phyloP scores from a whole-genome alignment of 2,888 invertebrate genomes.

The Lithodes maja region DNA sequence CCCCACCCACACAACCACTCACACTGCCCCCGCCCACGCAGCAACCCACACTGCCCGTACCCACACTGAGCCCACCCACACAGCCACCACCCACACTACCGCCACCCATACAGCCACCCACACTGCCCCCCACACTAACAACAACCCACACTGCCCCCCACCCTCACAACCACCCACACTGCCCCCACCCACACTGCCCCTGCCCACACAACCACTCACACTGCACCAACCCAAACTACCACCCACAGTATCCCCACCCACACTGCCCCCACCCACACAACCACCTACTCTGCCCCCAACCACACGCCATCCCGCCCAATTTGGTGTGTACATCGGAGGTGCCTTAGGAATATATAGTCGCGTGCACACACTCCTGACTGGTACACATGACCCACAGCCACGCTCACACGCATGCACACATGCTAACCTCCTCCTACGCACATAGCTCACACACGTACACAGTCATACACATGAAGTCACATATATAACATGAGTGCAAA shows the following conservation, averaged over 20 bases:
- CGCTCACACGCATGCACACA: not conserved
- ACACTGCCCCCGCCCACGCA: too few relatives aligned
- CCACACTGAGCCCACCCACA: not conserved
- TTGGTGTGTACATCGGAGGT: not conserved
- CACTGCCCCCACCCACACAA: not conserved
- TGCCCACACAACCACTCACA: not conserved
- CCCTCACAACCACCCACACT: not conserved
- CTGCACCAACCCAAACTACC: not conserved
- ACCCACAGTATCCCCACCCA: not conserved
- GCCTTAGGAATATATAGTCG: not conserved
- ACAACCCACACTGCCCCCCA: not conserved
- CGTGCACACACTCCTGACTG: not conserved
- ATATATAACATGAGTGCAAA: not conserved
- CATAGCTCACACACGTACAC: not conserved
- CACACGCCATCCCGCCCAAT: not conserved
- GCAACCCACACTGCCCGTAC: too few relatives aligned
- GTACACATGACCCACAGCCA: not conserved
- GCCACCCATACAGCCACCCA: not conserved
- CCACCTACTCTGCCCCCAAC: not conserved
- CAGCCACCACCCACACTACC: not conserved
- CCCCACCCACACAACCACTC: too few relatives aligned
- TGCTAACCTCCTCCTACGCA: not conserved
- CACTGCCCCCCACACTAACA: not conserved
- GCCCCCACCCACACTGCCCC: not conserved
- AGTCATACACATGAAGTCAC: not conserved